Conservation (phyloP, 2,113 vertebrate species). For the Larimichthys crocea region DNA sequence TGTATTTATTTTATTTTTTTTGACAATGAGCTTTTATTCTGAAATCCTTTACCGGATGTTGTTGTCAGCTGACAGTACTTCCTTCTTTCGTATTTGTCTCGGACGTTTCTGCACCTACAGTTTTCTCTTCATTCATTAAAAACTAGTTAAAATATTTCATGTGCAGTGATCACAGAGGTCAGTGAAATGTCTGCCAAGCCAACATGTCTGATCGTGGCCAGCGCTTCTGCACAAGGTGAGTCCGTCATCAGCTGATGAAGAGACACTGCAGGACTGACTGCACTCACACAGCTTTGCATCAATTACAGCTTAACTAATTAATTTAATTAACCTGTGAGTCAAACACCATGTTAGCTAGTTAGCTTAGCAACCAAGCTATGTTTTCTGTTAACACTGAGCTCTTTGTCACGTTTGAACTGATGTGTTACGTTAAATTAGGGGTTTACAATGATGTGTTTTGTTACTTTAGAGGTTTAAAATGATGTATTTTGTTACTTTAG, state of each 20-base stretch:
- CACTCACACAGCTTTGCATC: accelerated
- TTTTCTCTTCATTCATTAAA: neutral
- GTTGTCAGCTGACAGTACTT: slow-evolving; percentile 72
- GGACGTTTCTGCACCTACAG: neutral
- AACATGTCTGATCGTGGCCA: slow-evolving; percentile 79
- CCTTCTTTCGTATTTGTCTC: slow-evolving; percentile 4
- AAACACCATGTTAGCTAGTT: neutral
- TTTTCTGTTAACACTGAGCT: neutral
- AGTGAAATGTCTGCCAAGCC: slow-evolving; percentile 76
- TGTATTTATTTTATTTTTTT: too few relatives aligned
- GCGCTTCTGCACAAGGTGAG: slow-evolving; percentile 77
- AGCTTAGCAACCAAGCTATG: neutral
- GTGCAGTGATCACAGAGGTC: neutral
- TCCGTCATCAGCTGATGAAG: neutral
- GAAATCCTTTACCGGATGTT: slow-evolving; percentile 72
- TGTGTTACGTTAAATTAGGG: neutral
- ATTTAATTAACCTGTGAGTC: neutral
- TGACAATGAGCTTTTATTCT: slow-evolving; percentile 61
- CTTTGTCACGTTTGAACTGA: neutral
- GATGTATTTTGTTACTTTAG: too few relatives aligned
- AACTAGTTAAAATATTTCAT: neutral
- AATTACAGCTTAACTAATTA: neutral
- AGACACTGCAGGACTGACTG: neutral
- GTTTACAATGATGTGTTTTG: too few relatives aligned
- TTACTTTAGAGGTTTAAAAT: too few relatives aligned